Evolutionary conservation across 2,113 vertebrate species (phyloP).

Genomic region (Dryoscopus gambensis): DNA sequence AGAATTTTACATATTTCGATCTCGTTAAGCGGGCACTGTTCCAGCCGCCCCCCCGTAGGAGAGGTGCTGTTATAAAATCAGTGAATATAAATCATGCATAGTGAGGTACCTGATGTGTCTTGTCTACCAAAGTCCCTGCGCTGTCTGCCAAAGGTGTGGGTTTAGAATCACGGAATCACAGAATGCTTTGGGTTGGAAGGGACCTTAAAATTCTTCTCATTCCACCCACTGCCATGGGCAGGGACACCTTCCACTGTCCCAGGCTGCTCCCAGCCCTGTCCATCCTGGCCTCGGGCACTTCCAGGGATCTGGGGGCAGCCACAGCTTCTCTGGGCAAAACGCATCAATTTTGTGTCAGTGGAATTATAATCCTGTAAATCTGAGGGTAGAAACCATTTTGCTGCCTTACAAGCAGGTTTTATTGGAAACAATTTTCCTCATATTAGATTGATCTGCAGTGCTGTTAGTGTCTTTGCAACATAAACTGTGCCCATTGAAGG

Average conservation of each 20-base stretch:
- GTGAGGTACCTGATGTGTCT: not conserved
- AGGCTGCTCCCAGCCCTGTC: not conserved
- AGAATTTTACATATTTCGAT: not conserved
- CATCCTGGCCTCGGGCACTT: not conserved
- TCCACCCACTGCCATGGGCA: not conserved
- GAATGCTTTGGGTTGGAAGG: not conserved
- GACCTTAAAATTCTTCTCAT: not conserved
- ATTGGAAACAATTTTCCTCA: not conserved
- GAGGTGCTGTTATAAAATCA: not conserved
- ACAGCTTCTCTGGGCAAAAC: not conserved
- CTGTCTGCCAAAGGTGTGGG: not conserved
- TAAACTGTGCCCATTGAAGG: not conserved
- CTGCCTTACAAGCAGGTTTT: not conserved
- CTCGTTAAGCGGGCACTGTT: not conserved
- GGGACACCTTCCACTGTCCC: not conserved
- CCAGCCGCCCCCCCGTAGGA: accelerated
- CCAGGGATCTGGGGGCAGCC: not conserved
- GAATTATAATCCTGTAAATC: not conserved
- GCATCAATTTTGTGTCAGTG: not conserved
- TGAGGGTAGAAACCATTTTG: not conserved
- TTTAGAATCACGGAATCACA: not conserved
- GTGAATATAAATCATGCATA: not conserved
- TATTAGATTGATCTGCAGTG: not conserved
- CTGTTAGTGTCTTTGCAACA: not conserved
- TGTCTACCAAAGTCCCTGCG: not conserved